Percentiles rank a stretch among this genome's conserved stretches.
Evolutionary conservation across 37 sponge, comb jelly and placozoan genomes (phyloP).

Genomic region (Bolinopsis microptera): DNA sequence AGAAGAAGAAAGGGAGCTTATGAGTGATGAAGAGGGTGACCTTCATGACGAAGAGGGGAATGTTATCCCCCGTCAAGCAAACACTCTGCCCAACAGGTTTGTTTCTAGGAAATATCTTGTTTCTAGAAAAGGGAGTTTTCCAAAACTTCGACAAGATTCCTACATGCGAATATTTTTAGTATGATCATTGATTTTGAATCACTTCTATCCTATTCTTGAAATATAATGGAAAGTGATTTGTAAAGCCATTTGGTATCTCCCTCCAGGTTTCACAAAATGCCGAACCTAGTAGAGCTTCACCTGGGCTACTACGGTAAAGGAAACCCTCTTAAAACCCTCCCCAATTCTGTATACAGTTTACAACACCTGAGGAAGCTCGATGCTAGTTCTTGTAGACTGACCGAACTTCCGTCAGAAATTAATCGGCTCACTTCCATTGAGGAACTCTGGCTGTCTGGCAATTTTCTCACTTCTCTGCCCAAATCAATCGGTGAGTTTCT

Average conservation of each 20-base stretch:
- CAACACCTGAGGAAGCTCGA: constrained; percentile 21
- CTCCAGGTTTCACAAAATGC: constrained; percentile 41
- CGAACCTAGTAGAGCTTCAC: constrained; percentile 46
- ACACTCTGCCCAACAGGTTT: constrained; percentile 53
- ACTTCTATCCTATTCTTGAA: too few species aligned
- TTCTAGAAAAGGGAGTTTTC: too few species aligned
- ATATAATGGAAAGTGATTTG: too few species aligned
- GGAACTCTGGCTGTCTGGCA: constrained; percentile 59
- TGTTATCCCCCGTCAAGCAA: not conserved
- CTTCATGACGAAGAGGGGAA: constrained; percentile 20
- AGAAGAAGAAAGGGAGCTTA: not conserved
- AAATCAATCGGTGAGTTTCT: constrained; percentile 6
- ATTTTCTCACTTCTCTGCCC: constrained; percentile 45
- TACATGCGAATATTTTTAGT: too few species aligned
- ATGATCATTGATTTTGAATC: too few species aligned
- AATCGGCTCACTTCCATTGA: constrained; percentile 5
- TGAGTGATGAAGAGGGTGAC: constrained; percentile 61
- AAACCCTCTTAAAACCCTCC: constrained; percentile 43
- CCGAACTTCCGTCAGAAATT: constrained; percentile 24
- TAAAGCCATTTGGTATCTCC: too few species aligned
- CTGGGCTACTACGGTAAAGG: constrained; percentile 66
- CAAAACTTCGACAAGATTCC: too few species aligned
- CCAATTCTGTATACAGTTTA: not conserved
- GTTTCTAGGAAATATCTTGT: too few species aligned
- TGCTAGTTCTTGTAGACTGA: constrained; percentile 55